Base-by-base conservation (phyloP, 1,140 invertebrate species). In the Chrysomallon squamiferum region DNA sequence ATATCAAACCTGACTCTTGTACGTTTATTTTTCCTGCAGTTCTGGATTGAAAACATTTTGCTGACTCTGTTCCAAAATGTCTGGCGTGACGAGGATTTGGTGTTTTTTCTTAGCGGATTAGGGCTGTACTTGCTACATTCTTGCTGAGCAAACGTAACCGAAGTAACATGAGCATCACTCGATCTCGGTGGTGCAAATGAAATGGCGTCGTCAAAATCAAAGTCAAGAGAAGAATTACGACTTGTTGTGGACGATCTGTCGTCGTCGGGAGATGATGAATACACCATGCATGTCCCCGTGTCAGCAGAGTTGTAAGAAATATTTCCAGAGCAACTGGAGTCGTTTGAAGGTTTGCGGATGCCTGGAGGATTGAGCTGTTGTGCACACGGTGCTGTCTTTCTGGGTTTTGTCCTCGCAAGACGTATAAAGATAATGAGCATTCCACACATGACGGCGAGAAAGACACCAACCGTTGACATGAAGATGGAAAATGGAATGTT, bases 1-100 rank as follows among this genome's bases (percentile, higher is more conserved):
- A 66, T 66, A 45, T 66, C 64, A 25, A 66, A 66, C n/a, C 64
- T 13, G n/a, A 66, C 64, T 30, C 64, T 52, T 22, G 57, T n/a
- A 2, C 50, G 59, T 11, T 59, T 59, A 20, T 59, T 59, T 27
- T 49, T 56, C 15, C 33, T 49, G 41, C 32, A 38, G 13, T 29
- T 38, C 22, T 41, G 57, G 33, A 54, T 50, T 32, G 20, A 33
- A 50, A 59, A 60, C 11, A 60, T 20, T 13, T 49, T 41, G 45
- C 41, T 47, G 11, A 66, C 33, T n/a, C 57, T 45, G 4, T 41
- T 15, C 32, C 57, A 50, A 18, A 66, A 59, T 9, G 20, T 27
- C 11, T 60, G 41, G 13, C 13, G 6, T 18, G 22, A 32, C 13
- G 4, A 25, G 1, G 45, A 30, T 33, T 32, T 32, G 4, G 38